Evolutionary conservation across 2,113 vertebrate species (phyloP), one percentile per base, ranked within the genome.

Genomic region (Noctilio leporinus): DNA sequence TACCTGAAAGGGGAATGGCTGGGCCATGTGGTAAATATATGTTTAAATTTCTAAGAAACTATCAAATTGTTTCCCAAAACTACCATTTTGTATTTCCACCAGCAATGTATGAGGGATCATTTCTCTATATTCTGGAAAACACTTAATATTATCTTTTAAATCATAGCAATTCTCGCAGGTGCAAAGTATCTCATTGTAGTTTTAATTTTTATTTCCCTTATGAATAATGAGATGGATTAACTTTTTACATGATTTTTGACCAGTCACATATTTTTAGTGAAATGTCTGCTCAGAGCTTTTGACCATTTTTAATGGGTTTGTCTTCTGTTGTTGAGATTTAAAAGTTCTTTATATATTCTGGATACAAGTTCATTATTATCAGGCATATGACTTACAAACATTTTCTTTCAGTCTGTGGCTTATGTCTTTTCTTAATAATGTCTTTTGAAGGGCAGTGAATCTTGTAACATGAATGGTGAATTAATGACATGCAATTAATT

Each of bases 1-100:
- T 75, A 70, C 15, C 51, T 91, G 55, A 91, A 57, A 72, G 28
- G 82, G 62, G 35, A 65, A 51, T 84, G 92, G 57, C n/a, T 77
- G 38, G 26, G 9, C 73, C 22, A 38, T 62, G 28, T 62, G 55
- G 26, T 51, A 87, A 75, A 62, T 83, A 26, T 30, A 51, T n/a
- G 28, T 86, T 93, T 93, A 69, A 55, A 43, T 89, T 89, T 92
- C 75, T 49, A 78, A 87, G 92, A 83, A 86, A 84, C 7, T 67
- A 51, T 86, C 62, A 51, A 72, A 38, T 51, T 84, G 57, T 72
- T 91, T 93, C 84, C 35, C 33, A 75, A 67, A 86, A 7, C 35
- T 70, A 49, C 12, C 7, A 17, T 85, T 95, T 59, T 72, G 28
- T 47, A 26, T 75, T 81, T 20, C 51, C 10, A 73, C 12, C 35